Evolutionary conservation across 2,888 invertebrate species (phyloP), one percentile per base, ranked within the genome.

Genomic region (Meganola albula): DNA sequence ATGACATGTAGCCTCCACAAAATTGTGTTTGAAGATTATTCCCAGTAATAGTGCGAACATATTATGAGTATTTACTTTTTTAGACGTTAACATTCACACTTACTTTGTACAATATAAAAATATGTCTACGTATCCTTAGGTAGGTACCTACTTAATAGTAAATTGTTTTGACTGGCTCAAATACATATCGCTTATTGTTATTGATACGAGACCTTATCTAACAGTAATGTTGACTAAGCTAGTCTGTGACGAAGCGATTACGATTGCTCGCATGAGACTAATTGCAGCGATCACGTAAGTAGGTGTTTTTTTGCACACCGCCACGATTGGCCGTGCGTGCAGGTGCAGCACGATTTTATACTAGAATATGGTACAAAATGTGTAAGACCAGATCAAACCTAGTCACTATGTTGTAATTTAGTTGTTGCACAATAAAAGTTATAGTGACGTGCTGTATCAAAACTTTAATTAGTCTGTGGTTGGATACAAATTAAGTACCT

Each of bases 231-330:
- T 74, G 65, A 65, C 73, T 67, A 59, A 58, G 54, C 53, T 53
- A 55, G 56, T 63, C 62, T 68, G 61, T 75, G 74, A 74, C 74
- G 71, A 77, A 76, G 69, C 60, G 65, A 73, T 75, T 74, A 70
- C 58, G 57, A 58, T 58, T 59, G 58, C 61, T 54, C 53, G 58
- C 58, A 46, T 58, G 60, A 42, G 55, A 59, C 51, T 74, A 67
- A 76, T 71, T 70, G 66, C 65, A 47, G 34, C 45, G 49, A 62
- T 60, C 73, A 73, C 65, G 70, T 66, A 66, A 72, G 64, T 49
- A 30, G 31, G 32, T 46, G 46, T 53, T 54, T 54, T 52, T 53
- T 46, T 40, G 55, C 53, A 40, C 37, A 44, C 42, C 4, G 16
- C 6, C n/a, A 20, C 20, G 4, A 20, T 20, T 20, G 7, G 31